Evolutionary conservation across 2,797 vertebrate species (phyloP), one percentile per base, ranked within the genome.

Genomic region (Epinephelus awoara): DNA sequence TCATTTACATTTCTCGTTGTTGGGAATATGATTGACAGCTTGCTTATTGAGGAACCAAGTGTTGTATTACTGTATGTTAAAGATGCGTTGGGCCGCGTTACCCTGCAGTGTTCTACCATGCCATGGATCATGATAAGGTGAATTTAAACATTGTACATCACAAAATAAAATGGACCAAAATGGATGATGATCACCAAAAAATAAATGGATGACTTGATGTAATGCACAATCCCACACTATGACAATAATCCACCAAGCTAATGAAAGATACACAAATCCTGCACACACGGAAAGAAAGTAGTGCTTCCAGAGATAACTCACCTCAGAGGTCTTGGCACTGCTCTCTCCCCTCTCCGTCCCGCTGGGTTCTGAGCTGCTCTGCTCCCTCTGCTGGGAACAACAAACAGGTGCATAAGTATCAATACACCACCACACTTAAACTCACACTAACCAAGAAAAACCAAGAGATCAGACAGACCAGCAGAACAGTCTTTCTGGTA

Each of bases 321-420:
- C 94, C 91, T 92, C 93, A 67, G 81, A 82, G 67, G 74, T 77
- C 42, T 77, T 84, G 54, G 47, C 70, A 67, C 46, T 86, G 77
- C 64, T 69, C 74, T 84, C 71, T 56, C 69, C 82, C 67, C 79
- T 87, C 17, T 92, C 91, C 47, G 75, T 84, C 50, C 81, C 78
- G 50, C 89, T 89, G 77, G 83, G 81, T 25, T 92, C 91, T 34
- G 82, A 86, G 73, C 79, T 88, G 77, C 84, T 92, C 79, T 79
- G 91, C 77, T 93, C 94, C 84, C 89, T 88, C 85, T 92, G 88
- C 93, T 94, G 85, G 73, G 38, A 71, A 89, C 65, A 89, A 78
- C 59, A 89, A 72, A 87, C 59, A 86, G 2, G 46, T 50, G 52
- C 34, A 76, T 62, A 52, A 73, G 69, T 69, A 42, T 81, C 46